phyloP scores from a whole-genome alignment of 2,113 vertebrate genomes.

The Numida meleagris region DNA sequence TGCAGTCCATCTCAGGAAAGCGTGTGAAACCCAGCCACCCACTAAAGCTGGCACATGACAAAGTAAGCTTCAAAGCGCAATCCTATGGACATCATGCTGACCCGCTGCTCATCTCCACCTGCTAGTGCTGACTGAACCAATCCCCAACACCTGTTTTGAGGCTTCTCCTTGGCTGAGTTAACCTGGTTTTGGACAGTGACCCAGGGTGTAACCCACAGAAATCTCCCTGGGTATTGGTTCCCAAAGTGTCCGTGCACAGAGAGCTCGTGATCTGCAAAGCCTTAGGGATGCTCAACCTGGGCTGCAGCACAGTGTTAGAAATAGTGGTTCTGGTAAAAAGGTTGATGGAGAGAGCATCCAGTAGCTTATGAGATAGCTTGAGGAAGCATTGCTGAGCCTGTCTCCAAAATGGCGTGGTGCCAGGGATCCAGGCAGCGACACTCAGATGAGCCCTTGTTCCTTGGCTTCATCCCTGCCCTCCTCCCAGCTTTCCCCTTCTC shows the following conservation, averaged over 20 bases:
- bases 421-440: background rate
- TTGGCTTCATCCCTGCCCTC: background rate
- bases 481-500: background rate
- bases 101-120: background rate
- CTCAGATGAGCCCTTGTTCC: background rate
- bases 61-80: background rate
- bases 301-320: background rate
- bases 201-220: background rate
- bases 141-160: background rate
- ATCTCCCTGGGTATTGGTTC: background rate
- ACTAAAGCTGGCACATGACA: background rate
- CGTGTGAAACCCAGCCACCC: background rate
- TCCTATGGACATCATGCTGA: background rate
- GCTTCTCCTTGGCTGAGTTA: background rate
- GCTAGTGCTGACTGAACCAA: background rate
- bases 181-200: background rate
- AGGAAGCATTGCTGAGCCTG: background rate
- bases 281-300: background rate
- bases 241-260: background rate
- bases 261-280: background rate
- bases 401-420: background rate
- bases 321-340: conserved; percentile 2
- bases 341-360: background rate
- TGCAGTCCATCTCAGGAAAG: background rate
- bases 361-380: background rate